A percentile compares a stretch with the other conserved stretches of the same genome.
Evolutionary conservation across 2,888 invertebrate genomes (phyloP).

Genomic region (Acronicta aceris): DNA sequence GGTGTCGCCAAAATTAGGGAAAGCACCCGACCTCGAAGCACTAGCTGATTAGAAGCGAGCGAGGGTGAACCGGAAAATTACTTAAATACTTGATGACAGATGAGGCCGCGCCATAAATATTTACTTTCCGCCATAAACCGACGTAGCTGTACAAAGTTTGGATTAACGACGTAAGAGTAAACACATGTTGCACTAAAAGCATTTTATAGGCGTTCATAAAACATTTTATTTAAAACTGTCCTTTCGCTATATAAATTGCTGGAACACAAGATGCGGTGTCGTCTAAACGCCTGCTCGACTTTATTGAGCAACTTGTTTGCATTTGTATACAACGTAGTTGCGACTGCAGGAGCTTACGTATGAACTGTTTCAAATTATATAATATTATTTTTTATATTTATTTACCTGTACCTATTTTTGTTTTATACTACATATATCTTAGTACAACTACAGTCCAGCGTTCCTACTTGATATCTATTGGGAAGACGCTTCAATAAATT

Average conservation of each 20-base stretch:
- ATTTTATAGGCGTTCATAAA: constrained; percentile 72
- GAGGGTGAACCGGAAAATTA: constrained; percentile 79
- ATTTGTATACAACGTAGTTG: constrained; percentile 50
- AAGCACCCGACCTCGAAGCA: constrained; percentile 75
- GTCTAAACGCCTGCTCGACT: constrained; percentile 68
- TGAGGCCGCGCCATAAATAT: constrained; percentile 71
- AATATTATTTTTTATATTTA: too few species aligned
- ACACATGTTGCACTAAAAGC: constrained; percentile 79
- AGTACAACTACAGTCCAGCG: too few species aligned
- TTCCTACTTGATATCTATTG: too few species aligned
- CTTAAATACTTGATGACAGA: constrained; percentile 79
- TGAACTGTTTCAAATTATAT: constrained; percentile 32
- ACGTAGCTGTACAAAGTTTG: constrained; percentile 74
- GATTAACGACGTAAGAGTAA: constrained; percentile 78
- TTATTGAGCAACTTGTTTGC: constrained; percentile 67
- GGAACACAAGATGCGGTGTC: constrained; percentile 53
- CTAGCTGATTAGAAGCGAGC: constrained; percentile 79
- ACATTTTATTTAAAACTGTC: constrained; percentile 67
- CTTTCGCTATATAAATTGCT: constrained; percentile 55
- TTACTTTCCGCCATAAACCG: constrained; percentile 70
- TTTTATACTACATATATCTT: too few species aligned
- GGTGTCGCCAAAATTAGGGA: constrained; percentile 84
- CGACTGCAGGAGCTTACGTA: constrained; percentile 48
- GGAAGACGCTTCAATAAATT: too few species aligned
- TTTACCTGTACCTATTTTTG: too few species aligned